These are phyloP conservation scores for Haliclona indistincta DNA, from an alignment of 37 sponge, comb jelly and placozoan genomes.

Conservation along the genomic window DNA sequence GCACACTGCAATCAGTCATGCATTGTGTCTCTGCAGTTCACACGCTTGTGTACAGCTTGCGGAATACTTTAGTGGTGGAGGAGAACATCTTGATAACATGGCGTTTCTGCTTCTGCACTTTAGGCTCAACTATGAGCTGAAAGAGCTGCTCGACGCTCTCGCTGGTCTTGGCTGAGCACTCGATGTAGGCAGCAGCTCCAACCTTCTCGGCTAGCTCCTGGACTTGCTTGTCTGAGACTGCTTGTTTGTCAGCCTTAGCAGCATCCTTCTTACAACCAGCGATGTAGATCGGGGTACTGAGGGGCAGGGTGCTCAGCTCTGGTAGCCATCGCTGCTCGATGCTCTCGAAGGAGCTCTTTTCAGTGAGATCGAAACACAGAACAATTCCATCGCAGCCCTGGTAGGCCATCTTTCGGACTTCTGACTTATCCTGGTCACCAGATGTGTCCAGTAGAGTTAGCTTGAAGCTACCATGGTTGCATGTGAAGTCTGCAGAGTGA, in stretches of 20 bases:
- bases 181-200: conserved; percentile 56
- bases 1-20: too few relatives aligned
- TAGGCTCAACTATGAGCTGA: conserved; percentile 25
- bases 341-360: conserved; percentile 18
- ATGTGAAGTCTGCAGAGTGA: conserved; percentile 27
- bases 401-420: conserved; percentile 38
- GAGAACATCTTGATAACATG: conserved; percentile 21
- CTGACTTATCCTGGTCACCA: conserved; percentile 17
- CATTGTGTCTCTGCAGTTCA: too few relatives aligned
- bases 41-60: conserved; percentile 21
- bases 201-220: conserved; percentile 22
- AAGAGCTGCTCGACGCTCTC: conserved; percentile 48
- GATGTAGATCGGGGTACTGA: conserved; percentile 48
- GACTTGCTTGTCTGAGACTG: neutral
- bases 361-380: conserved; percentile 71
- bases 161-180: conserved; percentile 52
- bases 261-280: conserved; percentile 72
- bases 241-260: neutral
- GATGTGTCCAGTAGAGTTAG: conserved; percentile 63
- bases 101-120: conserved; percentile 9
- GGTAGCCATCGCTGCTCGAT: conserved; percentile 63
- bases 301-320: conserved; percentile 47
- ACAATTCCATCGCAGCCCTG: conserved; percentile 54
- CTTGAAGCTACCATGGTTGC: conserved; percentile 6
- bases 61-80: conserved; percentile 33